Base-by-base conservation (phyloP, 1,140 invertebrate species). In the Stenopsyche tienmushanensis region DNA sequence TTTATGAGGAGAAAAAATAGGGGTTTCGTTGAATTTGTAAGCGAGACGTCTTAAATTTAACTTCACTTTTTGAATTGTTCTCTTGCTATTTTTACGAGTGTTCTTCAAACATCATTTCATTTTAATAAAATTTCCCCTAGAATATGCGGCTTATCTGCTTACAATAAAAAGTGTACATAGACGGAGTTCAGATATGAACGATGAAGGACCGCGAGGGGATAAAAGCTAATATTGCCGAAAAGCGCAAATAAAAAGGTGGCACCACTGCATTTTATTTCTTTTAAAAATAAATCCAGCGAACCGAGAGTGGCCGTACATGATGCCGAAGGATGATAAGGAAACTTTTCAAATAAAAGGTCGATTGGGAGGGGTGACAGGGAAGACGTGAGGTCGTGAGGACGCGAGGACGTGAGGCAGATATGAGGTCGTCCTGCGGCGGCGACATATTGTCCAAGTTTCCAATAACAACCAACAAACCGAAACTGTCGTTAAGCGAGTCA, bases 371-470 rank as follows among this genome's bases (percentile, higher is more conserved):
- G 10, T 8, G 34, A 5, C 15, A 39, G 41, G 55, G 44, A 8
- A 5, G 7, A 45, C 42, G 8, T 8, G 44, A 47, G 44, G 44
- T 9, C 44, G 57, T 47, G 57, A 60, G 57, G 57, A 21, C 57
- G 57, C 41, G 57, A 60, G 57, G 41, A 45, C 24, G 44, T 13
- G 44, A 49, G 57, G 17, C 17, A 57, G 54, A 57, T 57, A 57
- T 57, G 54, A 57, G 54, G 54, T 8, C 2, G 18, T 13, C 23
- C 34, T 57, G 54, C 39, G 54, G 54, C 57, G 41, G 57, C 57
- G 57, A 60, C 57, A 60, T 60, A 60, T 60, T 60, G 57, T 60
- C 57, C 57, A 60, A 60, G 57, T 60, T 60, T 60, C 57, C 57
- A 60, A 60, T 60, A 60, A 60, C 57, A 60, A 41, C 57, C 57